phyloP scores from a whole-genome alignment of 2,888 invertebrate species.

The Conchocele bisecta region DNA sequence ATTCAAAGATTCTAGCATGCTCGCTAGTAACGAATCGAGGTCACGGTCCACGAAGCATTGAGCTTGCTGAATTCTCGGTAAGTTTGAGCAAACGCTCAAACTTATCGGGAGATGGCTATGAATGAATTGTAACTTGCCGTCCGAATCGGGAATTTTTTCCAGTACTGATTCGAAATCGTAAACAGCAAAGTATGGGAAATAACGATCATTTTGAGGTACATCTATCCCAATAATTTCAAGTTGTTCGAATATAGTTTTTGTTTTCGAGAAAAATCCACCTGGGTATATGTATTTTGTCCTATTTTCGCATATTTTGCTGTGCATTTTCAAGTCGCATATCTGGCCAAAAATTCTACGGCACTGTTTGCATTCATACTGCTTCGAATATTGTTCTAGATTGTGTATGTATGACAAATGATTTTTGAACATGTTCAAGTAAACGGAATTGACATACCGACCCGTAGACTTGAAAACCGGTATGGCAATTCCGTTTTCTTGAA shows the following conservation, averaged over 20 bases:
- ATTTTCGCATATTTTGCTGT: constrained; percentile 16
- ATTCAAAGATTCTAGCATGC: constrained; percentile 18
- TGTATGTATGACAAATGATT: constrained; percentile 34
- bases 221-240: constrained; percentile 31
- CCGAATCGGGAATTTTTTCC: neutral
- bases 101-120: constrained; percentile 41
- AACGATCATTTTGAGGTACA: constrained; percentile 28
- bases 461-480: no score
- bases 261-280: constrained; percentile 25
- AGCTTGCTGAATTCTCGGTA: constrained; percentile 24
- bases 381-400: constrained; percentile 25
- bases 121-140: constrained; percentile 31
- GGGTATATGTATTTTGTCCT: constrained; percentile 18
- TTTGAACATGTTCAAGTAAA: no score
- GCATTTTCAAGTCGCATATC: neutral
- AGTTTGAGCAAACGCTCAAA: constrained; percentile 34
- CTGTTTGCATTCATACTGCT: constrained; percentile 21
- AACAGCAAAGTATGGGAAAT: constrained; percentile 34
- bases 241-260: constrained; percentile 18
- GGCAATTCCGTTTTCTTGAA: constrained; percentile 21
- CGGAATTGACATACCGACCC: no score
- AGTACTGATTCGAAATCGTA: constrained; percentile 47
- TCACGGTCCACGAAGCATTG: constrained; percentile 32
- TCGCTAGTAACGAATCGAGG: constrained; percentile 7
- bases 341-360: constrained; percentile 22